These are phyloP conservation scores for Diarsia rubi DNA, from an alignment of 2,888 invertebrate species.

Conservation along the genomic window DNA sequence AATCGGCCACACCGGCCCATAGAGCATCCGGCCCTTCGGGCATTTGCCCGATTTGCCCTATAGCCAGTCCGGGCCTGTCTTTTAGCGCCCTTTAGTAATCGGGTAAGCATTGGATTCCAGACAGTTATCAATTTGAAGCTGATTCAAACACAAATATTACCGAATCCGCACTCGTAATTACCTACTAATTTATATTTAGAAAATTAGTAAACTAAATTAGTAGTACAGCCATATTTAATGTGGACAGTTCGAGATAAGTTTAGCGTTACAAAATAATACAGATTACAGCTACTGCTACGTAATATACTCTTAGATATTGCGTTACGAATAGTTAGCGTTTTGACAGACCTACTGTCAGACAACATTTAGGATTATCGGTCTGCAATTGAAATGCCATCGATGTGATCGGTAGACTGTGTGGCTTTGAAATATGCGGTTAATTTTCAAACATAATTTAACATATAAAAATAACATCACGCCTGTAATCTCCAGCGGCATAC, in stretches of 20 bases:
- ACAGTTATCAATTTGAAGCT: background rate
- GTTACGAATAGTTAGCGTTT: constrained; percentile 57
- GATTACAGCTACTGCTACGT: constrained; percentile 39
- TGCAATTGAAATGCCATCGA: constrained; percentile 26
- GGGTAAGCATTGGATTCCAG: background rate
- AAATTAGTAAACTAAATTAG: too few relatives aligned
- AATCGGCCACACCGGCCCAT: too few relatives aligned
- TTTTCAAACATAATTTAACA: too few relatives aligned
- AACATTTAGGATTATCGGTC: constrained; percentile 68
- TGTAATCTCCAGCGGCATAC: too few relatives aligned
- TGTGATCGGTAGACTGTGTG: constrained; percentile 30
- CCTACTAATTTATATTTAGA: constrained; percentile 10
- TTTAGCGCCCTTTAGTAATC: background rate
- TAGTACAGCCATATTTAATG: constrained; percentile 25
- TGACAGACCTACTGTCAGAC: constrained; percentile 69
- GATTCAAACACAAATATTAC: constrained; percentile 3
- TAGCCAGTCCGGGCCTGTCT: too few relatives aligned
- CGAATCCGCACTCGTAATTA: background rate
- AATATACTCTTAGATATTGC: constrained; percentile 38
- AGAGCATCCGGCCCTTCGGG: too few relatives aligned
- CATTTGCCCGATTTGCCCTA: too few relatives aligned
- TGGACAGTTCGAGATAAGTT: constrained; percentile 29
- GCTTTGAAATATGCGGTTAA: constrained; percentile 16
- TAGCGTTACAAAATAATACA: constrained; percentile 47
- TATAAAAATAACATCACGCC: too few relatives aligned